phyloP scores from a whole-genome alignment of 2,797 vertebrate species.

The Squalus acanthias region DNA sequence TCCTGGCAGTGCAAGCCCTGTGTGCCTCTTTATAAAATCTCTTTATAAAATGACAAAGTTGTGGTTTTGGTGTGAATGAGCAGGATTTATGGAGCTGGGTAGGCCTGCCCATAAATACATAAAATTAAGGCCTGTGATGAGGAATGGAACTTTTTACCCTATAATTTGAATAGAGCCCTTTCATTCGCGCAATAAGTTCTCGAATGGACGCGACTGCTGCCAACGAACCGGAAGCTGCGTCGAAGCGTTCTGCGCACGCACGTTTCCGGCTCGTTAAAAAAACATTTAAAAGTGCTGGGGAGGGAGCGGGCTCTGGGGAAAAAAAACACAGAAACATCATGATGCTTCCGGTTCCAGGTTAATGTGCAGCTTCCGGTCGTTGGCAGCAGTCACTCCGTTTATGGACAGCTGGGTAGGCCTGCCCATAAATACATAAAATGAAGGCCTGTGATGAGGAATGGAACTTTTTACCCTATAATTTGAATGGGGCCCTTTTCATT shows the following conservation, averaged over 20 bases:
- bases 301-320: too few relatives aligned
- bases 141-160: neutral
- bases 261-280: too few relatives aligned
- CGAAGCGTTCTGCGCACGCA: too few relatives aligned
- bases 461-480: neutral
- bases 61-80: neutral
- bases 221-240: too few relatives aligned
- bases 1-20: neutral
- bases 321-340: too few relatives aligned
- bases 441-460: neutral
- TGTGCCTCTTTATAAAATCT: neutral
- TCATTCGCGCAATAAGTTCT: neutral
- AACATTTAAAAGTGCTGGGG: too few relatives aligned
- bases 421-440: neutral
- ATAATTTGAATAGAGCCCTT: neutral
- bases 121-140: neutral
- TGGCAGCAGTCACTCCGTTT: too few relatives aligned
- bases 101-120: neutral
- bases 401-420: neutral
- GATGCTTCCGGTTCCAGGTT: too few relatives aligned
- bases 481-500: neutral
- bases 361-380: too few relatives aligned
- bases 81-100: neutral
- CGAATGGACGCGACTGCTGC: neutral
- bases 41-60: neutral